These are phyloP conservation scores for Trinorchestia longiramus DNA, from an alignment of 1,140 invertebrate species.

Conservation along the genomic window DNA sequence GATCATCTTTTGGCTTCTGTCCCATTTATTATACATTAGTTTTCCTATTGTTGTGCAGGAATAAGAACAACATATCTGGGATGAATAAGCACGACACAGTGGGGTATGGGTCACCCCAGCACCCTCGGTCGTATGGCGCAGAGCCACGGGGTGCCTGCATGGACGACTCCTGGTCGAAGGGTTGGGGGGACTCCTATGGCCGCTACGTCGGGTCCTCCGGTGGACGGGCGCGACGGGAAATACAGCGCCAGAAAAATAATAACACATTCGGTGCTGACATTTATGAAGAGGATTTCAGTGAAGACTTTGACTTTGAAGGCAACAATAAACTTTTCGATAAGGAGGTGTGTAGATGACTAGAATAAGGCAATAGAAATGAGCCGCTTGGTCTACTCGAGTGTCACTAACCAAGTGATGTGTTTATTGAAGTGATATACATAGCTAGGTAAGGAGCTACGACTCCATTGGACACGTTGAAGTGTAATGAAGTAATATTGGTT, in stretches of 20 bases:
- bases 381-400: no score
- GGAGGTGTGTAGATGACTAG: conserved; percentile 70
- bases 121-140: not conserved
- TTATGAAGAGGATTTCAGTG: conserved; percentile 73
- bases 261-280: conserved; percentile 77
- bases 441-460: no score
- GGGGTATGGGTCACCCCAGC: not conserved
- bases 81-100: not conserved
- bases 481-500: no score
- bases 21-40: no score
- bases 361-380: no score
- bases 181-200: conserved; percentile 10
- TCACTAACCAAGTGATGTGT: no score
- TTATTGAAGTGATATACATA: no score
- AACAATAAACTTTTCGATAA: conserved; percentile 93
- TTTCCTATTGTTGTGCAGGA: not conserved
- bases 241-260: conserved; percentile 72
- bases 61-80: not conserved
- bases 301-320: conserved; percentile 94
- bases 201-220: not conserved
- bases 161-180: not conserved
- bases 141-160: not conserved
- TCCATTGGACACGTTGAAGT: no score
- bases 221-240: not conserved
- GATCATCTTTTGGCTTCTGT: no score